Base-by-base conservation (phyloP, 2,888 invertebrate genomes). In the Sarcophaga caerulescens region DNA sequence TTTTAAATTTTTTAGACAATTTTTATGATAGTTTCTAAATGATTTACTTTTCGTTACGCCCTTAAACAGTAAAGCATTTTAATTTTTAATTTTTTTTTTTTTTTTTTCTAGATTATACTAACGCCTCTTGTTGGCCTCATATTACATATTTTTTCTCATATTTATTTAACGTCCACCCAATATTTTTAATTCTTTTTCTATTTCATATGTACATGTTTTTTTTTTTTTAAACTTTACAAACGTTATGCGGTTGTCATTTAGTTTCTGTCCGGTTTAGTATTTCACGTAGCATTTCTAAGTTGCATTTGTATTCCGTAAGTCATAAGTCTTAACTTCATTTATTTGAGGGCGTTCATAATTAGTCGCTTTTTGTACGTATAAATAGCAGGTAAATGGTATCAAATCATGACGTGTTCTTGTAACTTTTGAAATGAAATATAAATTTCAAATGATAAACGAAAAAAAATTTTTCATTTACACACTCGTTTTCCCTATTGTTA, bases 311-410 rank as follows among this genome's bases (percentile, higher is more conserved):
- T 35, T 35, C 35, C 35, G 6, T 35, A 35, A 35, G 6, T 0
- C 35, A 35, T 35, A 35, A 35, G 35, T 35, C 35, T 35, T 35
- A 35, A 35, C 35, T 35, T 35, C 35, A 35, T 35, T 57, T 79
- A 21, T 74, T 73, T 35, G 74, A 75, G 65, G 84, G 84, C 79
- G 84, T 84, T 79, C 23, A 70, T 79, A 84, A 84, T 79, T 79
- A 75, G 65, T 57, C n/a, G 35, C 35, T 69, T 77, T 69, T 63
- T 63, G 47, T 45, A 44, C 68, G 21, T 19, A 75, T 19, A 81
- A 35, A 60, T 44, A 71, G 66, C 66, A 25, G 23, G 17, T 71
- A 19, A 65, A 73, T 59, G 45, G 35, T 62, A 70, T 35, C 35
- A 35, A 35, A 35, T 35, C 35, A 35, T 35, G 35, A 35, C 35